Evolutionary conservation across 1,140 invertebrate genomes (phyloP).

Genomic region (Drosophila elegans): DNA sequence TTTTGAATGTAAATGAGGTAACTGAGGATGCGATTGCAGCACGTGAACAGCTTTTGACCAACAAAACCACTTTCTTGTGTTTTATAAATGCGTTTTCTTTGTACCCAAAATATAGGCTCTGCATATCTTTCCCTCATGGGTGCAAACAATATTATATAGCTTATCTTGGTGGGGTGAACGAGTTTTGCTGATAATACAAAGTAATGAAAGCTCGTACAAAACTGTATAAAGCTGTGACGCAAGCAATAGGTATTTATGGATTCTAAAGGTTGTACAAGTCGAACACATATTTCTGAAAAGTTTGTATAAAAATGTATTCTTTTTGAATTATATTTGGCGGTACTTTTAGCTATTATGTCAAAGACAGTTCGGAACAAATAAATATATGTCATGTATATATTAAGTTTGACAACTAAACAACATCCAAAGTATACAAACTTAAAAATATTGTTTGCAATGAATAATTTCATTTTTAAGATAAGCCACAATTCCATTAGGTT

Average conservation of each 20-base stretch:
- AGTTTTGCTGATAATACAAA: slow-evolving; percentile 43
- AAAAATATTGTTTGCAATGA: no score
- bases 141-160: slow-evolving; percentile 18
- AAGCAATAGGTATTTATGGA: slow-evolving; percentile 11
- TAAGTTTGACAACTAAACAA: no score
- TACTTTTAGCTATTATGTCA: no score
- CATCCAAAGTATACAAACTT: no score
- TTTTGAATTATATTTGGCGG: no score
- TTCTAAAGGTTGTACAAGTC: not conserved
- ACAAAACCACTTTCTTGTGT: not conserved
- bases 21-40: slow-evolving; percentile 3
- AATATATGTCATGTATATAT: no score
- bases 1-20: slow-evolving; percentile 10
- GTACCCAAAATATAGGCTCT: not conserved
- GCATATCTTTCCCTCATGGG: not conserved
- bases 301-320: no score
- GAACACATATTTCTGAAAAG: not conserved
- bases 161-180: slow-evolving; percentile 8
- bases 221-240: slow-evolving; percentile 28
- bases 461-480: no score
- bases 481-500: no score
- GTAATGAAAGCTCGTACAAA: slow-evolving; percentile 8
- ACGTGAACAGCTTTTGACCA: not conserved
- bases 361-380: no score
- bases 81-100: not conserved